Conservation (phyloP, 1,140 invertebrate genomes). For the Coenobita brevimanus region DNA sequence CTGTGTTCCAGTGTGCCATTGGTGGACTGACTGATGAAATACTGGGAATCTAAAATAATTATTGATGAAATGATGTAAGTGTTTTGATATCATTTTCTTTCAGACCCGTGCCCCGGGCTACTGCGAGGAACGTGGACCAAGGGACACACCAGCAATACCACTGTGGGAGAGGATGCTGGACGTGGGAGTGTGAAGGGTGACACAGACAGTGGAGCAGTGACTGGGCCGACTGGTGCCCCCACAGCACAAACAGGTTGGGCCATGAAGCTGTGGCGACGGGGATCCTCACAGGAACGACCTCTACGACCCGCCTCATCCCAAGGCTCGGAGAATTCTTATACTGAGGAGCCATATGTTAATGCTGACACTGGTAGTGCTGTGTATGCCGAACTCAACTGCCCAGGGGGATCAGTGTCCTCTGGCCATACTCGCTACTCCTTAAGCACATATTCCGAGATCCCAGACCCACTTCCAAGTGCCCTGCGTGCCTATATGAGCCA, state of each 20-base stretch:
- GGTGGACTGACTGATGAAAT: no score
- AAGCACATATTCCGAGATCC: conserved; percentile 72
- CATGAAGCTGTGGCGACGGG: conserved; percentile 68
- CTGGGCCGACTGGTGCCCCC: conserved; percentile 12
- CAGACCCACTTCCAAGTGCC: conserved; percentile 64
- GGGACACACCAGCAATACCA: conserved; percentile 38
- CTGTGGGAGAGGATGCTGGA: not conserved
- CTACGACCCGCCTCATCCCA: conserved; percentile 59
- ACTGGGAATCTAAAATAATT: no score
- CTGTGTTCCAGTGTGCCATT: no score
- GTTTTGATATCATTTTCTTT: no score
- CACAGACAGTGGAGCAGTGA: conserved; percentile 9
- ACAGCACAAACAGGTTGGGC: conserved; percentile 54
- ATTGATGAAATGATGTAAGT: no score
- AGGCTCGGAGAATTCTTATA: conserved; percentile 70
- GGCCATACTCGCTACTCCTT: conserved; percentile 62
- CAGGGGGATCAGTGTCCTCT: conserved; percentile 40
- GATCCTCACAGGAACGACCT: conserved; percentile 62
- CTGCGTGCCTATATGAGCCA: conserved; percentile 65
- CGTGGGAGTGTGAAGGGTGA: not conserved
- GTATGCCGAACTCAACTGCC: conserved; percentile 71
- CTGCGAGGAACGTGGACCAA: conserved; percentile 58
- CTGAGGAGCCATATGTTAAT: conserved; percentile 69
- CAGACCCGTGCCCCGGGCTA: conserved; percentile 62
- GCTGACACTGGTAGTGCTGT: conserved; percentile 70